Evolutionary conservation across 30 jellyfish, hydroid and myxozoan genomes (phyloP).

Genomic region (Aurelia coerulea): DNA sequence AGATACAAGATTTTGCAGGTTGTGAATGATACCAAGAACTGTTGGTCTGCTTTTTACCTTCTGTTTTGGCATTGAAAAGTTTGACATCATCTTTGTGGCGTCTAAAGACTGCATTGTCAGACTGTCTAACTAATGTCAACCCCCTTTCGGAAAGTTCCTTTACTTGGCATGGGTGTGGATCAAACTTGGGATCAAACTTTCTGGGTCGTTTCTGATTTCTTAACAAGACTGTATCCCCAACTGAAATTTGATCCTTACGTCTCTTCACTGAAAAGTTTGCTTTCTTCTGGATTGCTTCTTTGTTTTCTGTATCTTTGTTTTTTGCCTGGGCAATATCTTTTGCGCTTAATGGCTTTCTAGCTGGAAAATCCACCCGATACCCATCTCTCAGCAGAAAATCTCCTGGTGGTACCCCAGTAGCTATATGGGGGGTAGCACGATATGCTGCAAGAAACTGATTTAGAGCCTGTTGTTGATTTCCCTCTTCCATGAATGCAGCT

Average conservation of each 20-base stretch:
- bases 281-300: slow-evolving; percentile 4
- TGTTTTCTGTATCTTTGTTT: not conserved
- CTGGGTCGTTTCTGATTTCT: slow-evolving; percentile 25
- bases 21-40: not conserved
- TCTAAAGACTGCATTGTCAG: slow-evolving; percentile 24
- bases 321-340: slow-evolving; percentile 11
- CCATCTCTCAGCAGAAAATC: slow-evolving; percentile 59
- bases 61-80: not conserved
- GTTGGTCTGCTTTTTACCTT: not conserved
- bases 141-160: slow-evolving; percentile 25
- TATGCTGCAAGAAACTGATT: slow-evolving; percentile 24
- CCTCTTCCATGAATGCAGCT: slow-evolving; percentile 15
- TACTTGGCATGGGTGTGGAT: slow-evolving; percentile 31
- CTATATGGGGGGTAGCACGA: slow-evolving; percentile 53
- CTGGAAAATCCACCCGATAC: slow-evolving; percentile 27
- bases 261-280: slow-evolving; percentile 22
- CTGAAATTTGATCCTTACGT: not conserved
- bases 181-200: slow-evolving; percentile 50
- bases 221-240: slow-evolving; percentile 38
- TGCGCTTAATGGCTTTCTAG: slow-evolving; percentile 6
- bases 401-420: slow-evolving; percentile 73
- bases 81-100: slow-evolving; percentile 54
- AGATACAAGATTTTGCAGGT: not conserved
- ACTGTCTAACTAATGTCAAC: slow-evolving; percentile 25
- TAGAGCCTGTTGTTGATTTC: slow-evolving; percentile 34